A percentile compares a stretch with the other conserved stretches of the same genome.
Conservation (phyloP, 2,888 invertebrate species). For the Chrysopilus asiliformis region DNA sequence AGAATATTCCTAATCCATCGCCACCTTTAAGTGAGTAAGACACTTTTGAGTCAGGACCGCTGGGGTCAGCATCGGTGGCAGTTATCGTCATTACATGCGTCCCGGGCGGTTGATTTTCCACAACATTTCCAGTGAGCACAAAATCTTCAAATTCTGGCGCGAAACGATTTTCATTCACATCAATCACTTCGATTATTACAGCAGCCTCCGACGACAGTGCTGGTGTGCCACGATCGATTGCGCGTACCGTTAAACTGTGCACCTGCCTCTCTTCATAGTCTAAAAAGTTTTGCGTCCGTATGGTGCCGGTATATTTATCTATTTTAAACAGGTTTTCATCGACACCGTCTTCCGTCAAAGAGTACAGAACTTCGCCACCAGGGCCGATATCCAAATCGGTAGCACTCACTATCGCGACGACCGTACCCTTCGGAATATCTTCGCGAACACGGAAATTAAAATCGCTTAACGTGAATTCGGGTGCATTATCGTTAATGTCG, state of each 20-base stretch:
- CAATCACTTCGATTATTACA: constrained; percentile 74
- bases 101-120: constrained; percentile 68
- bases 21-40: constrained; percentile 80
- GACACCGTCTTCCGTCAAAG: constrained; percentile 52
- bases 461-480: constrained; percentile 60
- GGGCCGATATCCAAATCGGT: constrained; percentile 75
- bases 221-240: constrained; percentile 74
- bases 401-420: constrained; percentile 67
- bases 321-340: constrained; percentile 62
- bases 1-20: constrained; percentile 82
- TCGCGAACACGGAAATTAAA: constrained; percentile 77
- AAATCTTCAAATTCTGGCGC: constrained; percentile 73
- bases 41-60: constrained; percentile 67
- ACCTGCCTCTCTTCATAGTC: constrained; percentile 86
- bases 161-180: constrained; percentile 86
- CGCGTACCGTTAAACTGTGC: constrained; percentile 74
- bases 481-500: constrained; percentile 84
- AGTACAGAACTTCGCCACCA: constrained; percentile 69
- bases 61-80: constrained; percentile 68
- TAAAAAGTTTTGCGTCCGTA: constrained; percentile 60
- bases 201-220: constrained; percentile 65
- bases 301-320: constrained; percentile 72
- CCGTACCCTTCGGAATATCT: constrained; percentile 77
- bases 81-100: constrained; percentile 62
- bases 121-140: constrained; percentile 58